Percentiles rank a stretch among this genome's conserved stretches.
Evolutionary conservation across 2,888 invertebrate genomes (phyloP).

Genomic region (Papilio protenor): DNA sequence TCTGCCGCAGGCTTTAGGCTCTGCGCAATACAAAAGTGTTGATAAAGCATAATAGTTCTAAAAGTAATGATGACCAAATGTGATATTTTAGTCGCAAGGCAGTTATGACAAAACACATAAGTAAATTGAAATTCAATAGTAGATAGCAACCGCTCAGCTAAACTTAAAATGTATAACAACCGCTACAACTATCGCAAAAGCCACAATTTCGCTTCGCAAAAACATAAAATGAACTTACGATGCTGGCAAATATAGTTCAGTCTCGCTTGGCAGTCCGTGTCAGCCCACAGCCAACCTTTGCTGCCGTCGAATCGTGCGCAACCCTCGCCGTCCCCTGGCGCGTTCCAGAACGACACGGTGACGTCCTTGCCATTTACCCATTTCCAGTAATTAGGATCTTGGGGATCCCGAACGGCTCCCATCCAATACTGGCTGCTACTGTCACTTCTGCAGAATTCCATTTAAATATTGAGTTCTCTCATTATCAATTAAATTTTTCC

Average conservation of each 20-base stretch:
- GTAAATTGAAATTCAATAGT: background rate
- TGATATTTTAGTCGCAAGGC: background rate
- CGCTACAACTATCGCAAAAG: slow-evolving; percentile 23
- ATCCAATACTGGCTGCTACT: slow-evolving; percentile 97
- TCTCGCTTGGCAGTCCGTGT: slow-evolving; percentile 93
- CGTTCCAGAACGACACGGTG: slow-evolving; percentile 96
- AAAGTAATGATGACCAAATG: background rate
- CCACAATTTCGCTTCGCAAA: slow-evolving; percentile 27
- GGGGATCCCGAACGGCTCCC: slow-evolving; percentile 94
- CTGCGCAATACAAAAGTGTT: slow-evolving; percentile 70
- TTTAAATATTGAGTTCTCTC: slow-evolving; percentile 8
- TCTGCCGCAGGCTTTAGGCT: slow-evolving; percentile 95
- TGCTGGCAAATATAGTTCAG: slow-evolving; percentile 97
- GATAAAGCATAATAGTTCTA: background rate
- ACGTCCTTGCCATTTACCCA: slow-evolving; percentile 96
- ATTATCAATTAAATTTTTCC: background rate
- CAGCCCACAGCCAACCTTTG: slow-evolving; percentile 97
- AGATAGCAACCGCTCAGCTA: slow-evolving; percentile 11
- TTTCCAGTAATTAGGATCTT: slow-evolving; percentile 92
- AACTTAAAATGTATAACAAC: slow-evolving; percentile 21
- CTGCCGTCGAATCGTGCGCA: slow-evolving; percentile 96
- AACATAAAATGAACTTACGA: slow-evolving; percentile 86
- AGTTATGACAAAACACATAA: background rate
- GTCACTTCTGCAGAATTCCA: slow-evolving; percentile 87
- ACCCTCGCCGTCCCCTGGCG: slow-evolving; percentile 92